Conservation (phyloP, 2,113 vertebrate genomes). For the Rhinopithecus roxellana region DNA sequence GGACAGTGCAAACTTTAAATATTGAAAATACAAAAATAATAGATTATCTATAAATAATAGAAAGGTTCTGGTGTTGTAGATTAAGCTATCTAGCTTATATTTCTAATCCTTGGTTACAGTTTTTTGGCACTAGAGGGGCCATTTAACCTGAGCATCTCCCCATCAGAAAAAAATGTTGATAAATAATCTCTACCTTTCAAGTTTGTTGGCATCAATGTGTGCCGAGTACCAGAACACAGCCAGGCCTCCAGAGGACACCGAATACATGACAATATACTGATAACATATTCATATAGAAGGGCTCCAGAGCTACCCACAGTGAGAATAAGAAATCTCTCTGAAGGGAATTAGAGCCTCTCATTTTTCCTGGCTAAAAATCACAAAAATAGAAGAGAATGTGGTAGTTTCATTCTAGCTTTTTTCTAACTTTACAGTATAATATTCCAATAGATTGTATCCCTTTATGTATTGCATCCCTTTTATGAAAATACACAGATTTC, state of each 20-base stretch:
- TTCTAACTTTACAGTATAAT: background rate
- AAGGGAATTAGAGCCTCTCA: background rate
- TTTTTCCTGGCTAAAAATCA: constrained; percentile 11
- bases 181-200: background rate
- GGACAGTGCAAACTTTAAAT: background rate
- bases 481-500: background rate
- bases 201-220: background rate
- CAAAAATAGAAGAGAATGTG: background rate
- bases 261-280: background rate
- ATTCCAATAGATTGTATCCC: background rate
- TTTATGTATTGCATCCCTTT: background rate
- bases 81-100: background rate
- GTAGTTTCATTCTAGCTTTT: background rate
- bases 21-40: background rate
- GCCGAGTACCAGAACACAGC: background rate
- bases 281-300: background rate
- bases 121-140: background rate
- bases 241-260: background rate
- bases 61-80: background rate
- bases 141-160: background rate
- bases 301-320: background rate
- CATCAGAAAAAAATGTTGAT: background rate
- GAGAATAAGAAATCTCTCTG: background rate
- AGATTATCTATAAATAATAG: background rate
- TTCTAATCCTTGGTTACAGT: background rate